Evolutionary conservation across 2,113 vertebrate species (phyloP).

Genomic region (Phainopepla nitens): DNA sequence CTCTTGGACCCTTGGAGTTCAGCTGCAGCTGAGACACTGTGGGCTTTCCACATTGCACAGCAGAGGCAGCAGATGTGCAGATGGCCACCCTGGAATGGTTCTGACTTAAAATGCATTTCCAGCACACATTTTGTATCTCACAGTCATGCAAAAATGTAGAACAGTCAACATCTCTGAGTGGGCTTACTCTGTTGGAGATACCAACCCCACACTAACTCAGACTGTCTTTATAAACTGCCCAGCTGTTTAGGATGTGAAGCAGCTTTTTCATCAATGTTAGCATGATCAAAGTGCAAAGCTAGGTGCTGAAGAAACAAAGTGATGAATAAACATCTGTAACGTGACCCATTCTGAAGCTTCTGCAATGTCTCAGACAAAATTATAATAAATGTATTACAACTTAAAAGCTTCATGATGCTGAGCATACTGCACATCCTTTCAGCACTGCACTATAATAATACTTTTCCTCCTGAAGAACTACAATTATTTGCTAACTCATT

Average conservation of each 20-base stretch:
- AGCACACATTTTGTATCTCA: background rate
- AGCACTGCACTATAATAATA: background rate
- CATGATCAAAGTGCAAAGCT: background rate
- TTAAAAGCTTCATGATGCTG: background rate
- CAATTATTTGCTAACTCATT: background rate
- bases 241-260: background rate
- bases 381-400: background rate
- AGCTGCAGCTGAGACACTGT: background rate
- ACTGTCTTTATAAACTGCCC: background rate
- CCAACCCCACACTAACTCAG: background rate
- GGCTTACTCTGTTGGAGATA: background rate
- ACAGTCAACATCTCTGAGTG: rapidly evolving
- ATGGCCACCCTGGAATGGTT: background rate
- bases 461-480: background rate
- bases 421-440: background rate
- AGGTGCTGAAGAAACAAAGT: background rate
- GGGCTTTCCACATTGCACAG: background rate
- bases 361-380: background rate
- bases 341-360: background rate
- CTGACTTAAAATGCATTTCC: background rate
- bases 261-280: background rate
- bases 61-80: background rate
- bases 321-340: background rate
- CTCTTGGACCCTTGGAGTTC: background rate
- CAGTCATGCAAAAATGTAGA: rapidly evolving